phyloP scores from a whole-genome alignment of 2,113 vertebrate genomes.

The Corythaeola cristata region DNA sequence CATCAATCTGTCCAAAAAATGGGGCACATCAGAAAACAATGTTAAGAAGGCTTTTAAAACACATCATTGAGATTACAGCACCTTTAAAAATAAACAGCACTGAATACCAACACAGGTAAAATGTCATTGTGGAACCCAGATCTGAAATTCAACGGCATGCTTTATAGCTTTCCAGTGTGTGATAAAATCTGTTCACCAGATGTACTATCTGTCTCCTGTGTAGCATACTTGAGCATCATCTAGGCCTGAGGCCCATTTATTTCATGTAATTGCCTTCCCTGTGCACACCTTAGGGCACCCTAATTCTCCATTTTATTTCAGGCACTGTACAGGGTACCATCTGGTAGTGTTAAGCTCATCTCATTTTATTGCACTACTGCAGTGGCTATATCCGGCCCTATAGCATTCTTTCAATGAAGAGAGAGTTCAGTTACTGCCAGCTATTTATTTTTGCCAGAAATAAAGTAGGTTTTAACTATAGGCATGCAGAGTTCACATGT shows the following conservation, averaged over 20 bases:
- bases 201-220: slow-evolving; percentile 87
- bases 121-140: slow-evolving; percentile 77
- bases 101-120: slow-evolving; percentile 83
- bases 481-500: slow-evolving; percentile 59
- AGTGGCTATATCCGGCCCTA: slow-evolving; percentile 66
- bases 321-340: slow-evolving; percentile 96
- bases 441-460: slow-evolving; percentile 78
- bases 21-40: slow-evolving; percentile 67
- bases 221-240: slow-evolving; percentile 86
- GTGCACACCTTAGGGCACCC: slow-evolving; percentile 94
- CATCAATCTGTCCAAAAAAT: slow-evolving; percentile 65
- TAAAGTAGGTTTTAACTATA: slow-evolving; percentile 72
- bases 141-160: slow-evolving; percentile 73
- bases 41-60: slow-evolving; percentile 81
- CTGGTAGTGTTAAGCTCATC: slow-evolving; percentile 89
- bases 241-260: slow-evolving; percentile 95
- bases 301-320: slow-evolving; percentile 98
- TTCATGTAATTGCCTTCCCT: slow-evolving; percentile 98
- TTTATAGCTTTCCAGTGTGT: slow-evolving; percentile 84
- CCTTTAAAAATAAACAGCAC: slow-evolving; percentile 83
- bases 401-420: slow-evolving; percentile 65
- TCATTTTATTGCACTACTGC: slow-evolving; percentile 75
- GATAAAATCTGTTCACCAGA: slow-evolving; percentile 88
- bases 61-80: slow-evolving; percentile 81
- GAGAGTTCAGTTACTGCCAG: slow-evolving; percentile 69